These are phyloP conservation scores for Cyprinus carpio DNA, from an alignment of 2,113 vertebrate species.

Conservation along the genomic window DNA sequence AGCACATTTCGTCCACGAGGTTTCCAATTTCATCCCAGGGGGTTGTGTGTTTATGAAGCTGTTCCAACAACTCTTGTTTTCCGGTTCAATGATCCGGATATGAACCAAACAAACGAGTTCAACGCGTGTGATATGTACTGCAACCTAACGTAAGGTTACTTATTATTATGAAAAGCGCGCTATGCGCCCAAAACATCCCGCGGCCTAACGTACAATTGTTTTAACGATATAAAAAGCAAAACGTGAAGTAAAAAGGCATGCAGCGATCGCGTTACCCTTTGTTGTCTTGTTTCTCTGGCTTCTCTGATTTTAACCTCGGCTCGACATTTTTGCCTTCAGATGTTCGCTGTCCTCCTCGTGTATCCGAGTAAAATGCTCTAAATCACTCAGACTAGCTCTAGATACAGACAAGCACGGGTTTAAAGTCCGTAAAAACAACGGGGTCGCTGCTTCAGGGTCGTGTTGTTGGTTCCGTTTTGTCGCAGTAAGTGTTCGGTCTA, in stretches of 20 bases:
- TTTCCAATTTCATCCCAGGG: no score
- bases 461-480: background rate
- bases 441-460: background rate
- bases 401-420: background rate
- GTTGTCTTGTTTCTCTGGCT: conserved; percentile 58
- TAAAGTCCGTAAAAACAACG: background rate
- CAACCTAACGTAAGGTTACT: background rate
- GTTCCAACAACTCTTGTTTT: conserved; percentile 1
- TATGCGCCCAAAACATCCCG: background rate
- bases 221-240: background rate
- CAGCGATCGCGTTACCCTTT: conserved; percentile 61
- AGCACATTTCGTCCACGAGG: background rate
- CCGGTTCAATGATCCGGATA: background rate
- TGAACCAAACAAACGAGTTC: background rate
- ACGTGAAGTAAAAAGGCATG: background rate
- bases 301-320: conserved; percentile 55
- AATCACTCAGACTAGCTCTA: background rate
- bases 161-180: no score
- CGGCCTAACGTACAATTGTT: no score
- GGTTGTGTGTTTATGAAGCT: no score
- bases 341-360: background rate
- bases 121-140: background rate
- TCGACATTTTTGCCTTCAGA: conserved; percentile 68
- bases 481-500: fast-evolving
- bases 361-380: background rate